Percentiles rank a stretch among this genome's conserved stretches.
phyloP scores from a whole-genome alignment of 1,140 invertebrate species.

The Gryllus bimaculatus region DNA sequence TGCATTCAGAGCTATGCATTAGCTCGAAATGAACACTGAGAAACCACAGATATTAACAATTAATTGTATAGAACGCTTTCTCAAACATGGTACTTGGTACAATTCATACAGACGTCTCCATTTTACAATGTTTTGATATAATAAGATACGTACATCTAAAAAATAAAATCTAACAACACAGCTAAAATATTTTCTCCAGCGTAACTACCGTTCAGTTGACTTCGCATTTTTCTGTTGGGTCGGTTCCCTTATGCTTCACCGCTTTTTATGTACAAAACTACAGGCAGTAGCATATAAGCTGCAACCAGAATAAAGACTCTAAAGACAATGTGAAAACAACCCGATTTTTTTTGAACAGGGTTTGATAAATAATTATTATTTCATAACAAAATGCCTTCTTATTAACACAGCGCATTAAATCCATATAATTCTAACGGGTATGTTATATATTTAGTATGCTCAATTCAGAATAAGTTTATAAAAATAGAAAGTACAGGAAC shows the following conservation, averaged over 20 bases:
- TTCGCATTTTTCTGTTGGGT: background rate
- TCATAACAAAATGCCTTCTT: background rate
- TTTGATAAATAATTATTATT: background rate
- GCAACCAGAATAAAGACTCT: no score
- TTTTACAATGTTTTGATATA: background rate
- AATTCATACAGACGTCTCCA: background rate
- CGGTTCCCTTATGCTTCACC: background rate
- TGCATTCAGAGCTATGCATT: background rate
- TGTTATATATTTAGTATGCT: background rate
- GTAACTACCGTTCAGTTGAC: background rate
- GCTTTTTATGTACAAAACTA: background rate
- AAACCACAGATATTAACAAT: background rate
- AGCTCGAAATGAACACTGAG: background rate
- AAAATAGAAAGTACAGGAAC: background rate
- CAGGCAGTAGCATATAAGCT: background rate
- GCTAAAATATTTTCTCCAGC: background rate
- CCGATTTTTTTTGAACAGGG: no score
- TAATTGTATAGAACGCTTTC: background rate
- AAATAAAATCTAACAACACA: constrained; percentile 6
- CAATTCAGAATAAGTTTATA: background rate
- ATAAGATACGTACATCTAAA: constrained; percentile 1
- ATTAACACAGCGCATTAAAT: background rate
- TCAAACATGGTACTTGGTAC: background rate
- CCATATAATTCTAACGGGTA: background rate
- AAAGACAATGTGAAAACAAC: no score